Conservation (phyloP, 2,888 invertebrate species). For the Candidula unifasciata region DNA sequence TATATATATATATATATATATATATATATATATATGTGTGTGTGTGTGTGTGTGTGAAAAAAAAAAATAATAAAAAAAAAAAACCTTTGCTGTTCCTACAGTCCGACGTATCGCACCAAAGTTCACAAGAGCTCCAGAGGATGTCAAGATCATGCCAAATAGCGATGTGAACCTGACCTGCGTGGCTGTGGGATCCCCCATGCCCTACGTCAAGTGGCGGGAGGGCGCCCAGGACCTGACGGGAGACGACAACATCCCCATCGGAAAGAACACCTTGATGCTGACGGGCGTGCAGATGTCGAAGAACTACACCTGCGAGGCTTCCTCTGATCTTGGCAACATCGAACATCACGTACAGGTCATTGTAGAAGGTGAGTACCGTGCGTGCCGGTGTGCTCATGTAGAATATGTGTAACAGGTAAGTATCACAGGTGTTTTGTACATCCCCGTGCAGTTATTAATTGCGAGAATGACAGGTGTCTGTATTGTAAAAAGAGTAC, state of each 20-base stretch:
- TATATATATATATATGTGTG: too few species aligned
- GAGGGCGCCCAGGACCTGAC: constrained; percentile 83
- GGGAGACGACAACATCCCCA: constrained; percentile 79
- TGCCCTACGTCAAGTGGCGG: constrained; percentile 92
- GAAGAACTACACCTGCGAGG: constrained; percentile 97
- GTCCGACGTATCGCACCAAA: constrained; percentile 96
- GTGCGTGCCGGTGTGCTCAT: background rate
- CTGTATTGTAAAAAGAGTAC: too few species aligned
- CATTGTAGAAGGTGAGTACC: constrained; percentile 92
- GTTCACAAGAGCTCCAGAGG: constrained; percentile 91
- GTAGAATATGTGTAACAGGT: too few species aligned
- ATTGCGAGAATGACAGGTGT: too few species aligned
- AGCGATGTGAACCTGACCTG: constrained; percentile 94
- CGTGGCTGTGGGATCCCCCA: constrained; percentile 97
- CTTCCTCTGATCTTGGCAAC: constrained; percentile 92
- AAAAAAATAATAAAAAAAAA: background rate
- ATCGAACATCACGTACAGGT: constrained; percentile 92
- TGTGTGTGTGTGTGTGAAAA: too few species aligned
- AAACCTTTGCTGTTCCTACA: constrained; percentile 78
- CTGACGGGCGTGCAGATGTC: constrained; percentile 92
- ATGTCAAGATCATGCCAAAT: constrained; percentile 88
- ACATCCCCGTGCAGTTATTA: too few species aligned
- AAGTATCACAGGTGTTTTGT: too few species aligned
- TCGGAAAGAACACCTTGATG: constrained; percentile 88
- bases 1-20: too few species aligned